Conservation (phyloP, 2,797 vertebrate genomes). For the Crenuchus spilurus region DNA sequence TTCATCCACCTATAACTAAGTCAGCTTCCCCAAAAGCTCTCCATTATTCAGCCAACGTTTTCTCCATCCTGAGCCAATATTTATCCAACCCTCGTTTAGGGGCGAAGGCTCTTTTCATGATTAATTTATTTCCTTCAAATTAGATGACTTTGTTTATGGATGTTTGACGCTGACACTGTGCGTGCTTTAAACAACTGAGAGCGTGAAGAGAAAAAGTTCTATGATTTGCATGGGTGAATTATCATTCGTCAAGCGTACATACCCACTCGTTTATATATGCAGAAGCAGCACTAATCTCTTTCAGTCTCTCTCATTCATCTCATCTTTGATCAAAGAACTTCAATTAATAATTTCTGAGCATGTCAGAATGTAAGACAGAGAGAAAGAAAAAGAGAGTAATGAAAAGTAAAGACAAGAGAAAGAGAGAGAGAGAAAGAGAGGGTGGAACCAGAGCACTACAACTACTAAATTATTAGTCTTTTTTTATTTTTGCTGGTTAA, state of each 20-base stretch:
- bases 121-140: neutral
- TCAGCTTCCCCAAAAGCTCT: neutral
- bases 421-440: neutral
- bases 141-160: neutral
- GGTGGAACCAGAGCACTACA: neutral
- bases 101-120: neutral
- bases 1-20: neutral
- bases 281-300: slow-evolving; percentile 11
- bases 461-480: neutral
- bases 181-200: neutral
- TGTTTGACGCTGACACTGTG: neutral
- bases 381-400: neutral
- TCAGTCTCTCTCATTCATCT: slow-evolving; percentile 10
- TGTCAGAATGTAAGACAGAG: neutral
- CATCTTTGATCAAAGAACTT: slow-evolving; percentile 12
- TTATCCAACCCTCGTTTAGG: no score
- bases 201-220: neutral
- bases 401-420: no score
- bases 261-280: neutral
- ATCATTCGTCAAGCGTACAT: neutral
- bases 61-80: neutral
- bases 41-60: neutral
- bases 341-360: slow-evolving; percentile 13
- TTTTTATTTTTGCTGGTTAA: neutral
- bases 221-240: neutral